phyloP scores from a whole-genome alignment of 2,888 invertebrate species.

The Polydrusus tereticollis region DNA sequence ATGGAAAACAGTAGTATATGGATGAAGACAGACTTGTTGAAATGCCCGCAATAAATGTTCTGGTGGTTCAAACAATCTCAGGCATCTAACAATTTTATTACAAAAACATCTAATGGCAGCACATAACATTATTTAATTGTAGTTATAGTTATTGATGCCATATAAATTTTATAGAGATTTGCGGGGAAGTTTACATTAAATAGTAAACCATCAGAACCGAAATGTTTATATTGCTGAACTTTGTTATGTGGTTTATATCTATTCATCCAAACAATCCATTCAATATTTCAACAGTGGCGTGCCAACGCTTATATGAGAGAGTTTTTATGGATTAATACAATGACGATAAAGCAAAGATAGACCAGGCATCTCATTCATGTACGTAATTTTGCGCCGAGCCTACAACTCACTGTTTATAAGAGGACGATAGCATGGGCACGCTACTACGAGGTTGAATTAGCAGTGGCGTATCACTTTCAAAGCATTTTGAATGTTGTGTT shows the following conservation, averaged over 20 bases:
- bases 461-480: too few relatives aligned
- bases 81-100: conserved; percentile 44
- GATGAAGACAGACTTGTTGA: conserved; percentile 47
- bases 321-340: too few relatives aligned
- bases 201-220: background rate
- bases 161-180: conserved; percentile 39
- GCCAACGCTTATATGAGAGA: background rate
- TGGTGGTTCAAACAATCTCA: conserved; percentile 16
- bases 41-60: conserved; percentile 38
- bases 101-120: conserved; percentile 43
- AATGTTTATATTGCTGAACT: conserved; percentile 31
- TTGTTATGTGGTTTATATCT: conserved; percentile 37
- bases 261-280: conserved; percentile 37
- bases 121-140: conserved; percentile 40
- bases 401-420: too few relatives aligned
- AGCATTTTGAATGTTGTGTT: too few relatives aligned
- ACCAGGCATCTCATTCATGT: too few relatives aligned
- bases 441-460: too few relatives aligned
- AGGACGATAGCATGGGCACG: too few relatives aligned
- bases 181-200: conserved; percentile 32
- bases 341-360: too few relatives aligned
- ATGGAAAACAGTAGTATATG: conserved; percentile 38
- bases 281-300: conserved; percentile 13
- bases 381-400: too few relatives aligned
- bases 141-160: conserved; percentile 40